phyloP scores from a whole-genome alignment of 1,140 invertebrate species.

The Caenorhabditis brenneri region DNA sequence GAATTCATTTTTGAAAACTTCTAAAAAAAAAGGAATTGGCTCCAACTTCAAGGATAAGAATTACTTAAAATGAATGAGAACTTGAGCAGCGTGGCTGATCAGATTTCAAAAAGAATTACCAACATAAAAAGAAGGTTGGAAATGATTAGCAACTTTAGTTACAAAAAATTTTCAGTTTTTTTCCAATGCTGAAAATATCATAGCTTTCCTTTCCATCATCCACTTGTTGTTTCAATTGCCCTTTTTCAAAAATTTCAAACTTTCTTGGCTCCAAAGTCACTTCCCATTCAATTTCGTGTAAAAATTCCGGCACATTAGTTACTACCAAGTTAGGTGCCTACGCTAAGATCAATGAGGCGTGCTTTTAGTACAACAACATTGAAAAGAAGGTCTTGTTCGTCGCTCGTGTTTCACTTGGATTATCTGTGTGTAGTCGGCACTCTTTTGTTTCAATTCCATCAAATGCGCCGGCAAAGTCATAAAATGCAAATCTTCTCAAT shows the following conservation, averaged over 20 bases:
- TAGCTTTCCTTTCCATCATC: too few species aligned
- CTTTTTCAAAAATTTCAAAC: not conserved
- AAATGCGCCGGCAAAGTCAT: conserved; percentile 23
- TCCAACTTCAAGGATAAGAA: too few species aligned
- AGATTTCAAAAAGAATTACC: too few species aligned
- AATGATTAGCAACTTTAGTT: too few species aligned
- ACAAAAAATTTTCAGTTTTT: too few species aligned
- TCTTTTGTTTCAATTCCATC: conserved; percentile 46
- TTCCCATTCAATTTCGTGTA: not conserved
- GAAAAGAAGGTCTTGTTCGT: conserved; percentile 15
- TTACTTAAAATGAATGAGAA: too few species aligned
- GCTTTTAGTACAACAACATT: conserved; percentile 5
- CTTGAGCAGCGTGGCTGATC: too few species aligned
- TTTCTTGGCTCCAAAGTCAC: not conserved
- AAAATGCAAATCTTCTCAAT: conserved; percentile 41
- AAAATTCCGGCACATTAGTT: conserved; percentile 42
- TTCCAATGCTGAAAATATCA: too few species aligned
- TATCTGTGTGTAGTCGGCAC: not conserved
- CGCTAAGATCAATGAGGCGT: conserved; percentile 18
- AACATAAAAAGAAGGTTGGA: too few species aligned
- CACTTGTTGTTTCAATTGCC: too few species aligned
- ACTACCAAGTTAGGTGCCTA: conserved; percentile 6
- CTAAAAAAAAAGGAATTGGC: too few species aligned
- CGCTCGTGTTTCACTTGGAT: conserved; percentile 24
- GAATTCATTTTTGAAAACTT: too few species aligned